Percentiles rank a stretch among this genome's conserved stretches.
Conservation (phyloP, 2,888 invertebrate species). For the Frankliniella fusca region DNA sequence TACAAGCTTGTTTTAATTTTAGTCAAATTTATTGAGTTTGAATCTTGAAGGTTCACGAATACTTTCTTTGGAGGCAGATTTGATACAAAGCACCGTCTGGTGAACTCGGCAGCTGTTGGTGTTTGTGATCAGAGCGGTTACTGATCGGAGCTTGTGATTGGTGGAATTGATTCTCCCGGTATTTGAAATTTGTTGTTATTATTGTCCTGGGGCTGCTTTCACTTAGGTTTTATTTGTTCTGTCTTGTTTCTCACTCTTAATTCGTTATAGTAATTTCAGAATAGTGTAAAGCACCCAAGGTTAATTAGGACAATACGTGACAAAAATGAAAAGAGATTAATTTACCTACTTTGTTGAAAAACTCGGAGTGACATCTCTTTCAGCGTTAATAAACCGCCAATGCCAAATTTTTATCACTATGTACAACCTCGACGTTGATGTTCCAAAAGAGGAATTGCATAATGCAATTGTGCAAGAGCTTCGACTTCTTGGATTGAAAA, state of each 20-base stretch:
- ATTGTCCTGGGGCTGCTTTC: background rate
- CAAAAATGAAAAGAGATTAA: background rate
- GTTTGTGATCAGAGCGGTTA: background rate
- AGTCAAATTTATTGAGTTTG: no score
- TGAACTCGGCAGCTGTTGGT: no score
- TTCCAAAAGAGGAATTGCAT: background rate
- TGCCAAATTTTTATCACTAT: background rate
- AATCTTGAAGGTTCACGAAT: no score
- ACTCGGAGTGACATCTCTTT: background rate
- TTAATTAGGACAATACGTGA: background rate
- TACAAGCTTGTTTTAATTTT: no score
- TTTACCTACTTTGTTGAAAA: background rate
- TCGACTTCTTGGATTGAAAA: background rate
- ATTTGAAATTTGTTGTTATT: slow-evolving; percentile 11
- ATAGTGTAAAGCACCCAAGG: no score
- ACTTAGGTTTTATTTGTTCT: background rate
- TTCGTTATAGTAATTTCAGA: no score
- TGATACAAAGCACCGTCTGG: background rate
- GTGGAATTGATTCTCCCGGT: background rate
- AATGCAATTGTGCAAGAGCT: background rate
- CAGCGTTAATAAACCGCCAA: background rate
- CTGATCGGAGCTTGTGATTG: background rate
- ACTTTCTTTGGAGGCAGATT: no score
- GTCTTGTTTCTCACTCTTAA: background rate
- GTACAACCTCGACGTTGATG: background rate